Evolutionary conservation across 2,113 vertebrate genomes (phyloP).

Genomic region (Nannobrachium achirus): DNA sequence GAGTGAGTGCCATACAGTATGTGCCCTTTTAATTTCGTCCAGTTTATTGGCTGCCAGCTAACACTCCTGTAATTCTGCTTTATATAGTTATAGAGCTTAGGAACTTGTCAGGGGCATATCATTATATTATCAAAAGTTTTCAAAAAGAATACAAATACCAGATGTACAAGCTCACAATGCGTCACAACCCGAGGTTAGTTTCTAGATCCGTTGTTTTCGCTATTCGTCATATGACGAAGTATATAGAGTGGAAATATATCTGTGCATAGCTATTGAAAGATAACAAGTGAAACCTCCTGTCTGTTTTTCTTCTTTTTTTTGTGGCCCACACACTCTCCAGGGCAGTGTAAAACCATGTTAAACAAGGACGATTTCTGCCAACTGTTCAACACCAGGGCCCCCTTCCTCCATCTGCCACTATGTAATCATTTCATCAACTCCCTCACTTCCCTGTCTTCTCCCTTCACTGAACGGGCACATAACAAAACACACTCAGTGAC

Average conservation of each 20-base stretch:
- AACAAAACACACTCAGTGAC: constrained; percentile 82
- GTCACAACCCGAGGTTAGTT: too few species aligned
- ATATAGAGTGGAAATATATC: constrained; percentile 35
- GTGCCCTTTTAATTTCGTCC: constrained; percentile 1
- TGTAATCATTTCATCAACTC: constrained; percentile 86
- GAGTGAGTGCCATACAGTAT: neutral
- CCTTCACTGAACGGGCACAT: constrained; percentile 75
- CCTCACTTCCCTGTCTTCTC: constrained; percentile 78
- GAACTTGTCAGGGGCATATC: constrained; percentile 8
- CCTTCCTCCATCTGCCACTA: constrained; percentile 68
- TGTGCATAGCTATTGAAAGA: constrained; percentile 56
- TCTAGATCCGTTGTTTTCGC: too few species aligned
- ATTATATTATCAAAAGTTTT: too few species aligned
- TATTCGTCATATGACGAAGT: too few species aligned
- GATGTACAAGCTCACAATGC: too few species aligned
- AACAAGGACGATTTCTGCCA: constrained; percentile 74
- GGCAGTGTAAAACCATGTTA: constrained; percentile 77
- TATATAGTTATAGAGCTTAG: constrained; percentile 25
- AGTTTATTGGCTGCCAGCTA: constrained; percentile 21
- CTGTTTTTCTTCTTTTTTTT: constrained; percentile 32
- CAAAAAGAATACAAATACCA: too few species aligned
- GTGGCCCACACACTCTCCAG: constrained; percentile 56
- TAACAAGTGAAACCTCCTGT: constrained; percentile 56
- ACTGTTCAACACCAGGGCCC: constrained; percentile 68
- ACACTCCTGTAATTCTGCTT: constrained; percentile 30